phyloP scores from a whole-genome alignment of 2,888 invertebrate species.

The Sinodicranocentrus sp. region DNA sequence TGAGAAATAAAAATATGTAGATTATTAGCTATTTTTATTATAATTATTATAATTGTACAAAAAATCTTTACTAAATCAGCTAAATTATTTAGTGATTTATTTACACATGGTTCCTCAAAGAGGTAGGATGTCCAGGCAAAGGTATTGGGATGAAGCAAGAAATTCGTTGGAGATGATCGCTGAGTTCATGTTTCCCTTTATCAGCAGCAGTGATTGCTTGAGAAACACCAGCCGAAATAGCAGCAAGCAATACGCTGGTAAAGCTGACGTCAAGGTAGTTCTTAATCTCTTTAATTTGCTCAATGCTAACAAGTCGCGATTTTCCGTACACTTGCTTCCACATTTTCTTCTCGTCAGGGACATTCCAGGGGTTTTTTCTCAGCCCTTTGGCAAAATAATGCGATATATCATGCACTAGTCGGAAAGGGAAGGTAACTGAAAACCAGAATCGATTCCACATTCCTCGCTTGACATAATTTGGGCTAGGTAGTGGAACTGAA shows the following conservation, averaged over 20 bases:
- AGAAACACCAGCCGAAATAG: slow-evolving; percentile 23
- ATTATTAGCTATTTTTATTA: too few species aligned
- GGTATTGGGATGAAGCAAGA: slow-evolving; percentile 42
- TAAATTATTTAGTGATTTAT: too few species aligned
- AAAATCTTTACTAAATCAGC: too few species aligned
- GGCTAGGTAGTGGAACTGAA: slow-evolving; percentile 7
- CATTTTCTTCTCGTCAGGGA: slow-evolving; percentile 29
- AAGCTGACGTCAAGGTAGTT: slow-evolving; percentile 30
- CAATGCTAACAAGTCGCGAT: slow-evolving; percentile 16
- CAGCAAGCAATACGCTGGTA: slow-evolving; percentile 42
- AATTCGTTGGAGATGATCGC: background rate
- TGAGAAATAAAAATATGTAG: too few species aligned
- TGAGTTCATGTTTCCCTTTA: background rate
- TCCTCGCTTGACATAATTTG: slow-evolving; percentile 8
- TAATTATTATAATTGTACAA: too few species aligned
- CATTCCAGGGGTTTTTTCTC: slow-evolving; percentile 19
- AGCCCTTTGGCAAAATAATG: slow-evolving; percentile 29
- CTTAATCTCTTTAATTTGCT: slow-evolving; percentile 52
- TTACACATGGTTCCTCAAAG: slow-evolving; percentile 46
- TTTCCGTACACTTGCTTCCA: slow-evolving; percentile 49
- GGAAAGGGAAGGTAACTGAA: background rate
- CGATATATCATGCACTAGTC: slow-evolving; percentile 23
- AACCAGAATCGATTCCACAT: background rate
- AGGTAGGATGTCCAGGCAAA: slow-evolving; percentile 43
- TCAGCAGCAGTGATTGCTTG: background rate